phyloP scores from a whole-genome alignment of 1,140 invertebrate species.

The Scaptomyza graminum region DNA sequence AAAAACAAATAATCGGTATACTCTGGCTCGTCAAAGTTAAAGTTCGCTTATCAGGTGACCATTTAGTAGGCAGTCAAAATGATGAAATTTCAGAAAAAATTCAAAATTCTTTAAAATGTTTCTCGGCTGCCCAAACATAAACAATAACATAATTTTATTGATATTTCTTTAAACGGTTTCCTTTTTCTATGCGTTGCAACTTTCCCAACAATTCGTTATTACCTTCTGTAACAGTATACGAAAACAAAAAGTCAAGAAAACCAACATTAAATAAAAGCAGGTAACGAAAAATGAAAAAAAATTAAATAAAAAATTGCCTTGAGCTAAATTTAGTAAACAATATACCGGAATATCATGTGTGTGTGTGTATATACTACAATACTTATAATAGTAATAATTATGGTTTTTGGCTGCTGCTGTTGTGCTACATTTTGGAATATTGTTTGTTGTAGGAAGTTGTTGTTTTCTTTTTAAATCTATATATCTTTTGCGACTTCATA shows the following conservation, averaged over 20 bases:
- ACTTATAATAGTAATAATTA: slow-evolving; percentile 56
- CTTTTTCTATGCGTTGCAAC: too few species aligned
- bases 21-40: too few species aligned
- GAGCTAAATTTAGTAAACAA: slow-evolving; percentile 65
- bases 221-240: not conserved
- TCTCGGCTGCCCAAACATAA: too few species aligned
- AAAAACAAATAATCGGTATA: too few species aligned
- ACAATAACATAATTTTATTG: too few species aligned
- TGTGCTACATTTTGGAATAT: slow-evolving; percentile 19
- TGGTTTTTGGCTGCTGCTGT: slow-evolving; percentile 1
- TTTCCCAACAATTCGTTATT: too few species aligned
- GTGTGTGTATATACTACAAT: slow-evolving; percentile 33
- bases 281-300: slow-evolving; percentile 18
- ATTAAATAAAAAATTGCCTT: slow-evolving; percentile 45
- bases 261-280: slow-evolving; percentile 28
- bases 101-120: too few species aligned
- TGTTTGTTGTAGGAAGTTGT: not conserved
- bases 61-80: too few species aligned
- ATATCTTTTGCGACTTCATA: slow-evolving; percentile 1
- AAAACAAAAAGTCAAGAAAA: slow-evolving; percentile 8
- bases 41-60: too few species aligned
- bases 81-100: too few species aligned
- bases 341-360: slow-evolving; percentile 47
- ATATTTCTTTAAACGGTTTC: too few species aligned
- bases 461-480: not conserved